Evolutionary conservation across 2,888 invertebrate genomes (phyloP).

Genomic region (Zaprionus lineosus): DNA sequence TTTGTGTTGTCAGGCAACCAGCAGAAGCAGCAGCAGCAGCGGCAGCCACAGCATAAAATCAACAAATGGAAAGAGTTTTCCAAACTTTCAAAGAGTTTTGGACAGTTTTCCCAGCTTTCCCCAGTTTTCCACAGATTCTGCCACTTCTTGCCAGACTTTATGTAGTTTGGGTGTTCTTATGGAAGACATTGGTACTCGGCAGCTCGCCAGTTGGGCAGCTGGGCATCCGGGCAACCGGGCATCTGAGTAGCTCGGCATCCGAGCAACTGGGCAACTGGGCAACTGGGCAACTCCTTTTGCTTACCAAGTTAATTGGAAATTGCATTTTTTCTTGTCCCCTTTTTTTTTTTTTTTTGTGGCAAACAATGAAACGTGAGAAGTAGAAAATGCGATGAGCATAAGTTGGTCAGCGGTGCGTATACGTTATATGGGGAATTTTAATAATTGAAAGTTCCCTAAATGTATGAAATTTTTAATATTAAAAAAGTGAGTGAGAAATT

Average conservation of each 20-base stretch:
- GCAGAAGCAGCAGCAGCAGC: slow-evolving; percentile 21
- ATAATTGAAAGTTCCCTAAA: no score
- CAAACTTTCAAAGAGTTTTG: no score
- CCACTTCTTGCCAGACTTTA: no score
- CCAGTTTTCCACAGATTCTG: no score
- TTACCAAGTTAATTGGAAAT: slow-evolving; percentile 71
- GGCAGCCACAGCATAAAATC: slow-evolving; percentile 39
- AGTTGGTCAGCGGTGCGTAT: slow-evolving; percentile 22
- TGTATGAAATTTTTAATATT: not conserved
- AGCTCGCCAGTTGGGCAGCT: no score
- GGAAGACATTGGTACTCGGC: slow-evolving; percentile 49
- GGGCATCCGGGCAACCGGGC: no score
- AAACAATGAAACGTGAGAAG: slow-evolving; percentile 62
- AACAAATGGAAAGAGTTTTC: slow-evolving; percentile 35
- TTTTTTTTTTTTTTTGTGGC: slow-evolving; percentile 49
- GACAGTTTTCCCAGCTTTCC: no score
- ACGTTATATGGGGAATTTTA: slow-evolving; percentile 15
- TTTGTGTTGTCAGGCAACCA: slow-evolving; percentile 19
- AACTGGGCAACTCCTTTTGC: no score
- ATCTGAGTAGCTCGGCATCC: no score
- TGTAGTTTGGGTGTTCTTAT: slow-evolving; percentile 31
- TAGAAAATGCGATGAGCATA: slow-evolving; percentile 41
- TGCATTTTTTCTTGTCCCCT: slow-evolving; percentile 45
- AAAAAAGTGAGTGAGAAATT: no score
- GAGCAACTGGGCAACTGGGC: no score